Base-by-base conservation (phyloP, 2,888 invertebrate species). In the Elmis aenea region DNA sequence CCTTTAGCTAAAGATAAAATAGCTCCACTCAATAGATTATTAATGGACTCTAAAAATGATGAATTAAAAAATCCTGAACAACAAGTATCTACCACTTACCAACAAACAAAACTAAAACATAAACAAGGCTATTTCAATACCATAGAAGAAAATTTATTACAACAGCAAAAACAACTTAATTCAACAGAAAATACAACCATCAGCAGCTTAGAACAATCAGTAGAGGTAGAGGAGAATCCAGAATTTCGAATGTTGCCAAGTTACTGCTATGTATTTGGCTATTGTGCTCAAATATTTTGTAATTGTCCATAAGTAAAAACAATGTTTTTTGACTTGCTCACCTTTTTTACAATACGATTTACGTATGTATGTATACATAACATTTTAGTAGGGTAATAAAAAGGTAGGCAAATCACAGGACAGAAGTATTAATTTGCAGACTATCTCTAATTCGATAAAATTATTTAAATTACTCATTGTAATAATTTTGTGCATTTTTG, bases 261-360 rank as follows among this genome's bases (percentile, higher is more conserved):
- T 11, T 42, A 28, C 27, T 43, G 42, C 18, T 35, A 13, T 10
- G 4, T 30, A 8, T 34, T 39, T 14, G 22, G 15, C 13, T 3
- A 5, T 11, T 34, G 34, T 11, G 9, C 23, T 9, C 3, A 6
- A n/a, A 10, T 27, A 34, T 27, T 34, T 14, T 26, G 26, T 13
- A 27, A 27, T 14, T 34, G 34, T 11, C 18, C 18, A 18, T 8
- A 5, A 6, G 18, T 18, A 8, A 18, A 8, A 8, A 18, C 8
- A 18, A 6, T 18, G 8, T 18, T 18, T 18, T 18, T 18, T 6
- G 18, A 18, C 18, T 18, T 18, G 5, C 18, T 6, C 5, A 8
- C 18, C 8, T 6, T 18, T 18, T 5, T 8, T 18, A 18, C 8
- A n/a, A n/a, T n/a, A n/a, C n/a, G n/a, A n/a, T n/a, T n/a, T n/a